Base-by-base conservation (phyloP, 2,888 invertebrate genomes). In the Nezara viridula region DNA sequence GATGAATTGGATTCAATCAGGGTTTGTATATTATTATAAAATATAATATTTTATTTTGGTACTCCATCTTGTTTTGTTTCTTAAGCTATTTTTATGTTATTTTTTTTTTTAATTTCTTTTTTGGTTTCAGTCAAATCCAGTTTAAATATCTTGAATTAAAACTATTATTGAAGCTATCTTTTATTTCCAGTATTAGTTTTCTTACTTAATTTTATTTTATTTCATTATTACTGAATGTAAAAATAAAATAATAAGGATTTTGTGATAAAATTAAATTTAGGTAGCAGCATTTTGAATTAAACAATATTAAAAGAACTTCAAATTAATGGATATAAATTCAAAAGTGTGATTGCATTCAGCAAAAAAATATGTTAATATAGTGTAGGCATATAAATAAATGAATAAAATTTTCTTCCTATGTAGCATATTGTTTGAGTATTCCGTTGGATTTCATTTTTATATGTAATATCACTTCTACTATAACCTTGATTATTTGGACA, bases 1-100 rank as follows among this genome's bases (percentile, higher is more conserved):
- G 95, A 96, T 90, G 98, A 98, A 93, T 93, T 98, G 21, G 95
- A 95, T 89, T 98, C 98, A 0, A 94, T 98, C 85, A 96, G 96
- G 94, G 96, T 96, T 93, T 91, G 91, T 90, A 66, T 50, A 66
- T 44, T 40, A 44, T 32, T 73, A 73, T 32, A 32, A 73, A 73
- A 55, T 60, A 60, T 60, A 60, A 73, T 73, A 37, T 19, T 19
- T 37, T 73, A 73, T 19, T 73, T 73, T 37, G 32, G 32, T 32
- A 32, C 14, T n/a, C n/a, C n/a, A n/a, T n/a, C n/a, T 66, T 0
- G 14, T n/a, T 16, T 27, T 14, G 12, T 32, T 66, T 14, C 16
- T 6, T 66, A 66, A n/a, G n/a, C 32, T 66, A n/a, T n/a, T 32
- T 14, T 66, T n/a, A 10, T 66, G n/a, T 55, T 16, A 4, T 37